A percentile compares a stretch with the other conserved stretches of the same genome.
These are phyloP conservation scores for Rhinopithecus roxellana DNA, from an alignment of 2,113 vertebrate genomes.

Conservation along the genomic window DNA sequence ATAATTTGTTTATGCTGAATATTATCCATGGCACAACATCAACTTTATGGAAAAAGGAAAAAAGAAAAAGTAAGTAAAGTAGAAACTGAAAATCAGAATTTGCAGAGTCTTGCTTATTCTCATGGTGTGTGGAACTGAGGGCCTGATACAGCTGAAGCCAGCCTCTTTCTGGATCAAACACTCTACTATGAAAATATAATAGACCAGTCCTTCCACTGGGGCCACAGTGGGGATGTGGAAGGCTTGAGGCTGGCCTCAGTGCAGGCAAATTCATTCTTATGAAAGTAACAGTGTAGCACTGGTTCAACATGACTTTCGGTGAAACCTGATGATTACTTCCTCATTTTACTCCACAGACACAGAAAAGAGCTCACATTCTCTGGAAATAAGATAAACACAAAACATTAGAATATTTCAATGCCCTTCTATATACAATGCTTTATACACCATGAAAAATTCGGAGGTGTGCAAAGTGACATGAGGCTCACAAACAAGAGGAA, in stretches of 20 bases:
- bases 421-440: fast-evolving
- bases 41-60: neutral
- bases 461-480: fast-evolving
- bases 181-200: fast-evolving
- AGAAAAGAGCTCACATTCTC: neutral
- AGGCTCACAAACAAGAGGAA: neutral
- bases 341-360: too few species aligned
- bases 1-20: constrained; percentile 19
- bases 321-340: too few species aligned
- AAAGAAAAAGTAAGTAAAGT: neutral
- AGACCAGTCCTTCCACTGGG: fast-evolving
- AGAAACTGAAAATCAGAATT: neutral
- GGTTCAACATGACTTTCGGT: fast-evolving
- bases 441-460: fast-evolving
- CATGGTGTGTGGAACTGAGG: fast-evolving
- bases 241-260: fast-evolving
- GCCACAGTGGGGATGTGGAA: fast-evolving
- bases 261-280: fast-evolving
- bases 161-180: fast-evolving
- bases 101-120: neutral
- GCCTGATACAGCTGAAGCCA: fast-evolving
- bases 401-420: fast-evolving
- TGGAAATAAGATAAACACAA: neutral
- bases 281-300: fast-evolving
- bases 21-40: neutral